Evolutionary conservation across 2,888 invertebrate species (phyloP).

Genomic region (Nomada hirtipes): DNA sequence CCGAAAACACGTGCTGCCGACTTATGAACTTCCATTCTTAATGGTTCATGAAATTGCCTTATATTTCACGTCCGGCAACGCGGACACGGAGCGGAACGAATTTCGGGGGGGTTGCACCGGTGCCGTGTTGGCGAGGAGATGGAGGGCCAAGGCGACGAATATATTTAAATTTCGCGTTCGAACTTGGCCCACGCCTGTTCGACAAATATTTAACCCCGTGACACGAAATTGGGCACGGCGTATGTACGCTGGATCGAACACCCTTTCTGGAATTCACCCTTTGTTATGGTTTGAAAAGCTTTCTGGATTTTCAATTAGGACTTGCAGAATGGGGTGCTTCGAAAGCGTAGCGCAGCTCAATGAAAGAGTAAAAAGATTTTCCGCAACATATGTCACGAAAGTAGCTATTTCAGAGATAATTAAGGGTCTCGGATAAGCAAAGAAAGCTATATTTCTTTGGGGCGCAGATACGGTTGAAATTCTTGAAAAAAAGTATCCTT

Average conservation of each 20-base stretch:
- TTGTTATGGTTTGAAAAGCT: no score
- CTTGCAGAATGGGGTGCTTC: no score
- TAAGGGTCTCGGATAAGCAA: no score
- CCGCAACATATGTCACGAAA: no score
- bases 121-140: not conserved
- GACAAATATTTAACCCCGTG: slow-evolving; percentile 22
- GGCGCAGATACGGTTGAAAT: no score
- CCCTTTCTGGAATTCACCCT: no score
- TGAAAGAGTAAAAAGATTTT: no score
- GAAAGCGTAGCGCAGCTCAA: no score
- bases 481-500: no score
- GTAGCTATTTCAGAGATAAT: no score
- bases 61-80: slow-evolving; percentile 77
- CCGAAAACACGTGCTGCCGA: slow-evolving; percentile 80
- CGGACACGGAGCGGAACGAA: slow-evolving; percentile 71
- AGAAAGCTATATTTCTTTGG: no score
- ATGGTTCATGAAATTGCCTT: slow-evolving; percentile 81
- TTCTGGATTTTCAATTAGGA: no score
- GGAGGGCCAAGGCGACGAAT: slow-evolving; percentile 20
- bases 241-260: not conserved
- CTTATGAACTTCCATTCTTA: slow-evolving; percentile 81
- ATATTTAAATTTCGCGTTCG: slow-evolving; percentile 54
- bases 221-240: not conserved
- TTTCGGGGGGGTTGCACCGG: slow-evolving; percentile 56
- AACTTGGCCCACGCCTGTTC: not conserved